Evolutionary conservation across 1,140 invertebrate species (phyloP).

Genomic region (Paraescarpia echinospica): DNA sequence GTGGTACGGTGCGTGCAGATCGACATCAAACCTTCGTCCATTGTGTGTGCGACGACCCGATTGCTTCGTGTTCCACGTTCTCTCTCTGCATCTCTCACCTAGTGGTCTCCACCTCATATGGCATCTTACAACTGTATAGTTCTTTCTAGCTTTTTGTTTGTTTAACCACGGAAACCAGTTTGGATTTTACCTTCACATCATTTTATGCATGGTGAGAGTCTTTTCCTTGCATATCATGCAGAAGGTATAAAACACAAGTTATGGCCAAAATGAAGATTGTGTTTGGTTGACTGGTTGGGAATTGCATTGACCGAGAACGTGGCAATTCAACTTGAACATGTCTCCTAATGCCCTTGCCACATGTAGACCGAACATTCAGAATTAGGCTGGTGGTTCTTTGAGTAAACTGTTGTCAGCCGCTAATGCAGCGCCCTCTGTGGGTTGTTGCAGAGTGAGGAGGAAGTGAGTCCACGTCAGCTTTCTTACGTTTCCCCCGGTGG

Average conservation of each 20-base stretch:
- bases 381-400: not conserved
- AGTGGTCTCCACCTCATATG: not conserved
- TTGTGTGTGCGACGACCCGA: not conserved
- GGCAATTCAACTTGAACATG: not conserved
- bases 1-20: not conserved
- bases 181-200: not conserved
- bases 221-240: not conserved
- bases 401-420: not conserved
- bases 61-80: not conserved
- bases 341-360: not conserved
- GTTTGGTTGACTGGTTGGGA: not conserved
- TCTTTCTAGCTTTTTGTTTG: not conserved
- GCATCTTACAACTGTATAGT: not conserved
- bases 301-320: not conserved
- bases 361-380: not conserved
- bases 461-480: too few species aligned
- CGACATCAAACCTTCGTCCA: not conserved
- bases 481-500: too few species aligned
- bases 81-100: not conserved
- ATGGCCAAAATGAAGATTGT: not conserved
- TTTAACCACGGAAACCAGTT: not conserved
- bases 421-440: too few species aligned
- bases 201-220: not conserved
- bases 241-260: not conserved
- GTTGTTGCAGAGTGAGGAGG: too few species aligned